Conservation (phyloP, 2,888 invertebrate genomes). For the Ormyrus pomaceus region DNA sequence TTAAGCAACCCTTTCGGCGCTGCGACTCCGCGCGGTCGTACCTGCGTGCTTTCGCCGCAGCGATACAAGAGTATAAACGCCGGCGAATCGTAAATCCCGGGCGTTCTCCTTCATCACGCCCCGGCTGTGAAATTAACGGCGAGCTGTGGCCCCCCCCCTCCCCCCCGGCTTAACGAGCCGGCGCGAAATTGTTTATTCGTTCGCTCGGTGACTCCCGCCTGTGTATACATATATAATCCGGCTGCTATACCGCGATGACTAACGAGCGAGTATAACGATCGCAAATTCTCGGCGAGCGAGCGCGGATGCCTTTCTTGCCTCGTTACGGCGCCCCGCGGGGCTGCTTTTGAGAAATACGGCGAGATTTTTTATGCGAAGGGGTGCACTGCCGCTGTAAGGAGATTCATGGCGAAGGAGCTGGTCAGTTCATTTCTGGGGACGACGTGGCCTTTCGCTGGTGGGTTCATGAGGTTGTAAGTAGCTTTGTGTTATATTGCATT, state of each 20-base stretch:
- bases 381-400: too few species aligned
- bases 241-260: constrained; percentile 7
- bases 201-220: neutral
- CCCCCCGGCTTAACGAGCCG: constrained; percentile 29
- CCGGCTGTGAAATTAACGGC: constrained; percentile 32
- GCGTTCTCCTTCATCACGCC: neutral
- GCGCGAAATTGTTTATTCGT: constrained; percentile 43
- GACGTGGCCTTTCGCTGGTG: too few species aligned
- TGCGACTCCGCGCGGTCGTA: neutral
- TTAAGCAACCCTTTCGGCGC: neutral
- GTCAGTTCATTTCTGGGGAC: too few species aligned
- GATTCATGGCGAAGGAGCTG: too few species aligned
- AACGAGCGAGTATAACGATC: constrained; percentile 26
- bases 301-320: neutral
- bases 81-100: constrained; percentile 21
- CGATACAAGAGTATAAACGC: constrained; percentile 5
- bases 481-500: too few species aligned
- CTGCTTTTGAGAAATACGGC: neutral
- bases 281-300: neutral
- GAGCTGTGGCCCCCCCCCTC: neutral
- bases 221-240: constrained; percentile 16
- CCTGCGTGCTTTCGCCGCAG: neutral
- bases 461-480: too few species aligned
- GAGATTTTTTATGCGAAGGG: too few species aligned
- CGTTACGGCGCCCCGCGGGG: neutral